Percentiles rank a stretch among this genome's conserved stretches.
Evolutionary conservation across 2,797 vertebrate species (phyloP).

Genomic region (Monodelphis domestica): DNA sequence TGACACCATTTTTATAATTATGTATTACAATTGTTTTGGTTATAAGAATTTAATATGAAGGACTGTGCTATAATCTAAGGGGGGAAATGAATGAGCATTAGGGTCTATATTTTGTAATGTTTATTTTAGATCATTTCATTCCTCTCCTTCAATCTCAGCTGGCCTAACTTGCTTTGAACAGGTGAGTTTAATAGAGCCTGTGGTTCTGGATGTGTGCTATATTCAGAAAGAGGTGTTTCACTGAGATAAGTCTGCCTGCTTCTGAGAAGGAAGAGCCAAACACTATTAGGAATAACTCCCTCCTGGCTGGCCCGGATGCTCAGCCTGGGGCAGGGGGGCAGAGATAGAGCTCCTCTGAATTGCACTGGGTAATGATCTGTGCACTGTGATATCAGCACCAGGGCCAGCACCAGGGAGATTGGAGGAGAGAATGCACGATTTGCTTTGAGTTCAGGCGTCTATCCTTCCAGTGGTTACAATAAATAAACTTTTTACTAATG

Average conservation of each 20-base stretch:
- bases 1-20: not conserved
- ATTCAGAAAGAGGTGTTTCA: not conserved
- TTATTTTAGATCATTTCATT: not conserved
- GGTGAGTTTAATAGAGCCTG: not conserved
- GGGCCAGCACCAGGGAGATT: not conserved
- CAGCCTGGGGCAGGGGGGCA: not conserved
- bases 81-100: not conserved
- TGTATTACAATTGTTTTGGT: not conserved
- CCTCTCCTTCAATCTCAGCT: not conserved
- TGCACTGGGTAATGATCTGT: not conserved
- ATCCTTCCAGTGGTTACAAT: conserved; percentile 44
- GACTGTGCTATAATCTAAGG: not conserved
- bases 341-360: not conserved
- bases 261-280: not conserved
- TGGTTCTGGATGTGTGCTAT: not conserved
- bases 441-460: conserved; percentile 22
- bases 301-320: not conserved
- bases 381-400: not conserved
- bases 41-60: not conserved
- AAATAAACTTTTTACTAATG: conserved; percentile 51
- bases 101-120: not conserved
- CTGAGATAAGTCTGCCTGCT: not conserved
- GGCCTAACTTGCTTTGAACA: not conserved
- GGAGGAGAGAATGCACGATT: not conserved
- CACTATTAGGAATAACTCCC: not conserved